phyloP scores from a whole-genome alignment of 1,140 invertebrate genomes.

The Apolygus lucorum region DNA sequence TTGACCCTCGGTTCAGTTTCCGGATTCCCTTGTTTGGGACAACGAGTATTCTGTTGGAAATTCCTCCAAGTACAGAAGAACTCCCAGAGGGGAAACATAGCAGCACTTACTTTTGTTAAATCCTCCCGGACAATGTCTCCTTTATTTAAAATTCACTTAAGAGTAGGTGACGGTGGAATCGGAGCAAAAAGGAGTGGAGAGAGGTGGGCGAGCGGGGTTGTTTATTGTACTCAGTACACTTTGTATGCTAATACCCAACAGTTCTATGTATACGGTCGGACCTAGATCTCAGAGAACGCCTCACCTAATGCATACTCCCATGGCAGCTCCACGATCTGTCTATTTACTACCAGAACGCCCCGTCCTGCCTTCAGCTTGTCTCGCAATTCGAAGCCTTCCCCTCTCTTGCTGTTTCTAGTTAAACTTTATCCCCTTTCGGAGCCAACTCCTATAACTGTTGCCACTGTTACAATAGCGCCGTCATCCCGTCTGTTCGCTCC shows the following conservation, averaged over 20 bases:
- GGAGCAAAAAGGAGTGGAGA: not conserved
- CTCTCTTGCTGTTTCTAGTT: not conserved
- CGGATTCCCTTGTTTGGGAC: no score
- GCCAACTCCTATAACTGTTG: not conserved
- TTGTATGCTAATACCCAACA: not conserved
- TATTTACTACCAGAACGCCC: not conserved
- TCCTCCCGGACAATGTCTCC: not conserved
- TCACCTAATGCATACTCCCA: not conserved
- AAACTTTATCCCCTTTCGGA: not conserved
- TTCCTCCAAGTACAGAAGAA: not conserved
- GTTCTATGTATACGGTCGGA: not conserved
- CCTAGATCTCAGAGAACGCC: not conserved
- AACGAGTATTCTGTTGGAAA: no score
- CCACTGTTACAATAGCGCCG: no score
- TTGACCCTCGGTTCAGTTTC: no score
- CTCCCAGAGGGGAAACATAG: not conserved
- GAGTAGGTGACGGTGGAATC: not conserved
- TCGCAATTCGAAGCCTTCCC: not conserved
- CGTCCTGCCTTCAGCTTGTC: no score
- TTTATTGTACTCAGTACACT: not conserved
- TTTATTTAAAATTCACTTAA: not conserved
- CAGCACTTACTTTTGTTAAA: not conserved
- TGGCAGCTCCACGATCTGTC: not conserved
- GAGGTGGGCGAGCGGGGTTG: not conserved
- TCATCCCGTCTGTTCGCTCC: no score